Evolutionary conservation across 30 jellyfish, hydroid and myxozoan species (phyloP), one percentile per base, ranked within the genome.

Genomic region (Aurelia aurita): DNA sequence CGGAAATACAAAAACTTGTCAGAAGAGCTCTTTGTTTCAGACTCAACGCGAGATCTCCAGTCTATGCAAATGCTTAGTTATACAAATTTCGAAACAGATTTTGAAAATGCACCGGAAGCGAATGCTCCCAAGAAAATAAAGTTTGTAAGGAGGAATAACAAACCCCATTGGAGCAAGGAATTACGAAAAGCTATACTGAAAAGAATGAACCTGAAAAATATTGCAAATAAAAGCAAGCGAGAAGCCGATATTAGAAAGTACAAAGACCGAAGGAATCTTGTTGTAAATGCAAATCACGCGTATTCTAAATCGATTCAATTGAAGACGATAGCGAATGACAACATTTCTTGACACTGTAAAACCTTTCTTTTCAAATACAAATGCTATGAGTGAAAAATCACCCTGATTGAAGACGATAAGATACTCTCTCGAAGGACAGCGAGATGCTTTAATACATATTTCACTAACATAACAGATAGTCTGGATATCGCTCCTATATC

Each of bases 1-100:
- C 76, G 77, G 19, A 46, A 75, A 61, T 75, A 75, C 34, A 75
- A 75, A 59, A 75, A 75, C 2, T 75, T 80, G 85, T 73, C 85
- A 21, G 74, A 73, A 35, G 51, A 46, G 58, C 73, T 45, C 49
- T 73, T 73, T 73, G 78, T 21, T 21, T 18, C 5, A 22, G 87
- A 75, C 79, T 27, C 51, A 19, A 31, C 4, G 59, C 77, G 22
- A 11, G 51, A 75, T 58, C 58, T 54, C 79, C 45, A 32, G 60
- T 57, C 78, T 54, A 53, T 23, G n/a, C 77, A 80, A 75, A 31
- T 60, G 35, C 29, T 62, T 44, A 62, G 53, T 22, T 75, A 75
- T 34, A 29, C 35, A 20, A 20, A 58, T 25, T 78, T 78, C 32
- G 81, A 78, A 32, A 39, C 47, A 25, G 69, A 45, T 44, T 61